A percentile compares a stretch with the other conserved stretches of the same genome.
Conservation (phyloP, 2,888 invertebrate genomes). For the Ormyrus rosae region DNA sequence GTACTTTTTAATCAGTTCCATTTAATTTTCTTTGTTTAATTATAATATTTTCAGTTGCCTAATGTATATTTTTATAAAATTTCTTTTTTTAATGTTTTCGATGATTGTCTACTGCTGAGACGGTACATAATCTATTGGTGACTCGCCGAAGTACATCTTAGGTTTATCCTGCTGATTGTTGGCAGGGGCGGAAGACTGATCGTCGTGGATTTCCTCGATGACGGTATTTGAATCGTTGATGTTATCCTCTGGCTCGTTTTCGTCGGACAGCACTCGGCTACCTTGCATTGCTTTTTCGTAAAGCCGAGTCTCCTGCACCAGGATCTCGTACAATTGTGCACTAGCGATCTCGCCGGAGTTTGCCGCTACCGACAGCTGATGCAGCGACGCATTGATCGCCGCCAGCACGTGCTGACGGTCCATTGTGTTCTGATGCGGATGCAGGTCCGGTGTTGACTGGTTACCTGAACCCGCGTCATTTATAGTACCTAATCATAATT, state of each 20-base stretch:
- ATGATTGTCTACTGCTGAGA: constrained; percentile 16
- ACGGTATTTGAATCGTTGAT: too few relatives aligned
- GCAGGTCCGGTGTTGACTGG: too few relatives aligned
- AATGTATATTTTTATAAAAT: neutral
- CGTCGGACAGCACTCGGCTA: too few relatives aligned
- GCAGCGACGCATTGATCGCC: constrained; percentile 39
- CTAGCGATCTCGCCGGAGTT: constrained; percentile 36
- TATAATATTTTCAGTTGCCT: neutral
- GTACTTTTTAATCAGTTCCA: neutral
- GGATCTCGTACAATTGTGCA: constrained; percentile 40
- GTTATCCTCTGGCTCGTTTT: too few relatives aligned
- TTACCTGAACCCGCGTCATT: too few relatives aligned
- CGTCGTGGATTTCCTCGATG: constrained; percentile 2
- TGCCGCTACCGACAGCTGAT: constrained; percentile 28
- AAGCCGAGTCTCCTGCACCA: constrained; percentile 31
- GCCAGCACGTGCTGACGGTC: neutral
- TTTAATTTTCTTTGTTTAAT: neutral
- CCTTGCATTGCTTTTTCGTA: constrained; percentile 17
- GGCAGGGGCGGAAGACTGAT: neutral
- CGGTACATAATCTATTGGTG: constrained; percentile 52
- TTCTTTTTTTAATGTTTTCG: neutral
- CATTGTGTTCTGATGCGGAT: too few relatives aligned
- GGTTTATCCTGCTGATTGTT: neutral
- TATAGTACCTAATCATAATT: too few relatives aligned
- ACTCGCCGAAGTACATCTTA: constrained; percentile 51